Base-by-base conservation (phyloP, 1,140 invertebrate genomes). In the Drosophila triauraria region DNA sequence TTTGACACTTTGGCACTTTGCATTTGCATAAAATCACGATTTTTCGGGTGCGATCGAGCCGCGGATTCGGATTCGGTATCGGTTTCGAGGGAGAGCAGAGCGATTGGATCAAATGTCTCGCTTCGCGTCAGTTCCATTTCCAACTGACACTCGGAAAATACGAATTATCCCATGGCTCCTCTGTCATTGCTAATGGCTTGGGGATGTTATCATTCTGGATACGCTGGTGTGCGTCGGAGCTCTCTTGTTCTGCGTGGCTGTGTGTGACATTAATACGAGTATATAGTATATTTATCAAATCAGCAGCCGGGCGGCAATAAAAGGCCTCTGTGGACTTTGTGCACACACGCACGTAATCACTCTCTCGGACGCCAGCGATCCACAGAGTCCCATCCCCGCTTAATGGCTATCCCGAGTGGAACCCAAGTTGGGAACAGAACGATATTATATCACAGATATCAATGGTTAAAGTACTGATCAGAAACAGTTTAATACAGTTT, bases 21-120 rank as follows among this genome's bases (percentile, higher is more conserved):
- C 38, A 86, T 82, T 85, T 86, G 63, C 79, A 82, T 85, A 70
- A 75, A 78, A 64, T 70, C 46, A 47, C 48, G 60, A 86, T 86
- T 79, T 75, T 30, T 78, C 58, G 82, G 48, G 4, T 56, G 38
- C 40, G 67, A 35, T 44, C 27, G 20, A 60, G 13, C n/a, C 40
- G 15, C 35, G 17, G 32, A 17, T 15, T 47, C 35, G 20, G 20
- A 0, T 25, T 40, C 35, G 4, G 51, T 35, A 23, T 23, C 51
- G 3, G 17, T 38, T 54, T 54, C 17, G 17, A 54, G 32, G 51
- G 51, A 38, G 51, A 38, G 42, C 51, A 25, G 44, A 27, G 68
- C 57, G 42, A 53, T 57, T 25, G 50, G 43, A 58, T 65, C 71
- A 65, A 62, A 47, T 69, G 48, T 70, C 70, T 56, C 46, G 47